These are phyloP conservation scores for Limnephilus marmoratus DNA, from an alignment of 2,888 invertebrate species.

Conservation along the genomic window DNA sequence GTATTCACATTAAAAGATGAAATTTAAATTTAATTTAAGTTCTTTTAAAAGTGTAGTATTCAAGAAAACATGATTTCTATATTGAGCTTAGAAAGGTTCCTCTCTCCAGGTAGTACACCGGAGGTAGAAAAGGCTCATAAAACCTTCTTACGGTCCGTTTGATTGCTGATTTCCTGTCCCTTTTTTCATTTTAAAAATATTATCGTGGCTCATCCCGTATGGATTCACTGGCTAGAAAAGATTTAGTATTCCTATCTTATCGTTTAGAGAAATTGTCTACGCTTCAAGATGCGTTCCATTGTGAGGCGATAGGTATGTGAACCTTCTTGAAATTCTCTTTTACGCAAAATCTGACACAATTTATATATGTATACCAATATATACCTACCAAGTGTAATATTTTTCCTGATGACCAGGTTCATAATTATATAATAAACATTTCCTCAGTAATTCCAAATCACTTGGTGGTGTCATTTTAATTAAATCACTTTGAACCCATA, in stretches of 20 bases:
- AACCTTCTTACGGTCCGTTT: background rate
- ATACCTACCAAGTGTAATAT: background rate
- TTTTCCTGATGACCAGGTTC: background rate
- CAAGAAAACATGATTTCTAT: background rate
- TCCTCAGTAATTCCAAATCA: too few species aligned
- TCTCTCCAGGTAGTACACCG: background rate
- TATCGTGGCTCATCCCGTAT: background rate
- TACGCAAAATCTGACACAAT: background rate
- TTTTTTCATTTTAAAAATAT: background rate
- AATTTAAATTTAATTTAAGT: too few species aligned
- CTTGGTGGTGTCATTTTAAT: too few species aligned
- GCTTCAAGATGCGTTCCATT: background rate
- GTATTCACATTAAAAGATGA: too few species aligned
- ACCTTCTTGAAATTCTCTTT: background rate
- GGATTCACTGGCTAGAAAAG: background rate
- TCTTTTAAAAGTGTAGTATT: background rate
- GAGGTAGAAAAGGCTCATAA: background rate
- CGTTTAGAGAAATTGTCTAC: background rate
- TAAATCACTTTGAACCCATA: too few species aligned
- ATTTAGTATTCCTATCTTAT: background rate
- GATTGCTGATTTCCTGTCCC: slow-evolving; percentile 2
- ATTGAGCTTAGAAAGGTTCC: background rate
- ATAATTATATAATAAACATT: too few species aligned
- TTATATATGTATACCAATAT: too few species aligned
- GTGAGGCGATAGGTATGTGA: background rate